Conservation (phyloP, 2,113 vertebrate species). For the Probosciger aterrimus region DNA sequence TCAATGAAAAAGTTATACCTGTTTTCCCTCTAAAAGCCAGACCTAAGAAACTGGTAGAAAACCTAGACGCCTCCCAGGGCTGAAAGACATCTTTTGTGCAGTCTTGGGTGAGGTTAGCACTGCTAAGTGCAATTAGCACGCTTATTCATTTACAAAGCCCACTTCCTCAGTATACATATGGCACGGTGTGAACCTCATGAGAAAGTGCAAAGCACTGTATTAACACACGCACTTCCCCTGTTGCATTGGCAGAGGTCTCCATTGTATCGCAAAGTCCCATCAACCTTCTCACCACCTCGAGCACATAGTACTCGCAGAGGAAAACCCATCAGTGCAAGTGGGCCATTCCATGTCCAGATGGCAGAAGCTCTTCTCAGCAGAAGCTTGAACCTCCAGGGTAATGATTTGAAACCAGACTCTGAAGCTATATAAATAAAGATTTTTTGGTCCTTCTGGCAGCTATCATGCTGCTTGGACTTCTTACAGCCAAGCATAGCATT, state of each 20-base stretch:
- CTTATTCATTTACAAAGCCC: neutral
- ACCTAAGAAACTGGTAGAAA: neutral
- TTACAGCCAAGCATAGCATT: neutral
- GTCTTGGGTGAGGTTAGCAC: neutral
- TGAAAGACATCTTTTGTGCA: neutral
- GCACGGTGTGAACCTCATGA: neutral
- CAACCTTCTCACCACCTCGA: neutral
- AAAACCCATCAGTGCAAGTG: neutral
- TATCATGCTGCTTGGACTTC: neutral
- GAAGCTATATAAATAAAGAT: conserved; percentile 2
- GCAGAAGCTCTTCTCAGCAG: neutral
- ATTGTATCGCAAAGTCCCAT: rapidly evolving
- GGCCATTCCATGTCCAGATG: rapidly evolving
- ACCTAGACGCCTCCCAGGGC: neutral
- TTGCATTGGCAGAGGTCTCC: neutral
- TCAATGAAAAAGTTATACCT: neutral
- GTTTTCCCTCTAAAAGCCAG: neutral
- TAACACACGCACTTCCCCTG: rapidly evolving
- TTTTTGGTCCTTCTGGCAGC: neutral
- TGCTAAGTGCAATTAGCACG: neutral
- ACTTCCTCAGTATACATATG: rapidly evolving
- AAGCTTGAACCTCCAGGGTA: neutral
- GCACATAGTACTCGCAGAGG: rapidly evolving
- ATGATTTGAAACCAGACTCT: neutral
- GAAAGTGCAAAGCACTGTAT: neutral